Base-by-base conservation (phyloP, 2,113 vertebrate species). In the Saguinus midas region DNA sequence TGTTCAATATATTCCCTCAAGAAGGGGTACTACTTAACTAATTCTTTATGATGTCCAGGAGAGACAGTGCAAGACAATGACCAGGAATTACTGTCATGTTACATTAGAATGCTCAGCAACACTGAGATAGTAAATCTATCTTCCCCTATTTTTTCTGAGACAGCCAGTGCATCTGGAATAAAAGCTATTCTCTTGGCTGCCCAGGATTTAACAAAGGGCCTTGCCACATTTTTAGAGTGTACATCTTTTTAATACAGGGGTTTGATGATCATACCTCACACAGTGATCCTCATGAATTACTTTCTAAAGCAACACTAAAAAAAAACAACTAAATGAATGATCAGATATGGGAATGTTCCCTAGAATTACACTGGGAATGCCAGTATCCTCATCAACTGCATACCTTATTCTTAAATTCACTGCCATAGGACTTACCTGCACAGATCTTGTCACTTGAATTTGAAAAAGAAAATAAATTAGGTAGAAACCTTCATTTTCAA, bases 401-500 rank as follows among this genome's bases (percentile, higher is more conserved):
- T 29, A 78, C 25, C 18, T 75, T 87, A n/a, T 10, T 95, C 29
- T 85, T 89, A 73, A 82, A 87, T 89, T 88, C 25, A 86, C 2
- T 64, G 13, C 66, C 73, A 87, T 6, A n/a, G 23, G 23, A 90
- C 80, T 82, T 92, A 90, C 5, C 58, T 83, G 13, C 70, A 91
- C 29, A 73, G 32, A 75, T 79, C 68, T 70, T n/a, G 7, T 48
- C 35, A 58, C 64, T 91, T 90, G 58, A 82, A 94, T 86, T 96
- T 86, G n/a, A 64, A 88, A 96, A 95, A 84, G 61, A 72, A 94
- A 94, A 55, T 32, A 83, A 89, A 70, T 95, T 96, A 90, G n/a
- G n/a, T 70, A 75, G 35, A 94, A 94, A 43, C 61, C 43, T 29
- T 80, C 52, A 25, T 75, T 95, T 90, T 80, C 80, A 75, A 90